Base-by-base conservation (phyloP, 2,888 invertebrate genomes). In the Monochamus alternatus region DNA sequence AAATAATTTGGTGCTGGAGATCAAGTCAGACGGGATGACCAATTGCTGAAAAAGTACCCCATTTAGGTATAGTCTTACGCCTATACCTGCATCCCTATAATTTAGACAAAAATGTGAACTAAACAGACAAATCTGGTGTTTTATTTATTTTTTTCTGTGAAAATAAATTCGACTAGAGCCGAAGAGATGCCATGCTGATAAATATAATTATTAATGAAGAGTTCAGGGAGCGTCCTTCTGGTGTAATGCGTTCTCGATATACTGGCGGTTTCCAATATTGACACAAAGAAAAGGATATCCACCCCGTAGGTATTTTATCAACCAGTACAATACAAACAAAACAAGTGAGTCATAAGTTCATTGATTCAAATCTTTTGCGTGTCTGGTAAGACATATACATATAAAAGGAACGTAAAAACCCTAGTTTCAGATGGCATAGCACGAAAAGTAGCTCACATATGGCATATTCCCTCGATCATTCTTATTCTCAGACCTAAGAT, bases 321-420 rank as follows among this genome's bases (percentile, higher is more conserved):
- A 14, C 14, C 63, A 43, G 32, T 14, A 73, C 51, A 74, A 74
- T 76, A 69, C 71, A 76, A 78, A 66, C 76, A 78, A 78, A 78
- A 76, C 74, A 76, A 76, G 70, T 78, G 78, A 78, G 70, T 78
- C 78, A 78, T 52, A 69, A 76, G 78, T 80, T 78, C 78, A 80
- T 76, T 77, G 75, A 75, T 78, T 78, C 76, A 76, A 59, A 58
- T 63, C 14, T 73, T 62, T 73, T 73, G 75, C 68, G 77, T 71
- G 77, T 51, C 14, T 47, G 69, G 69, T 47, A 12, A 32, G 14
- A 55, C 52, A 30, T 66, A 44, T n/a, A 63, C 12, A 66, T 55
- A 66, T 55, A 66, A 52, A 22, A 47, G 66, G 12, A 55, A 55
- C 55, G 66, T 66, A 52, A 55, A 66, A 55, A 55, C 51, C 66